These are phyloP conservation scores for Calyptomena viridis DNA, from an alignment of 2,113 vertebrate genomes.

Conservation along the genomic window DNA sequence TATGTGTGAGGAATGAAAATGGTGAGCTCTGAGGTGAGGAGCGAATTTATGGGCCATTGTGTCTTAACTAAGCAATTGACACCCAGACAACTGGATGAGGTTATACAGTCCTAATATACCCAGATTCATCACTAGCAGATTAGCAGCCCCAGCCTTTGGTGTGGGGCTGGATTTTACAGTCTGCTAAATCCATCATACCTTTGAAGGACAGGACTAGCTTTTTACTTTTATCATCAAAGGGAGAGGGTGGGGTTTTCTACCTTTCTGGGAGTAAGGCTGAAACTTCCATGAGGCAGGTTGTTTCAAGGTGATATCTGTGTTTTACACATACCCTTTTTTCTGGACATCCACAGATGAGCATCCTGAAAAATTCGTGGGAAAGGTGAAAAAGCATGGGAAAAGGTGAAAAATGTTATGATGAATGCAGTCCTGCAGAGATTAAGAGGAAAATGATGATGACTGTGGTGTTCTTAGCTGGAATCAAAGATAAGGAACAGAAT, in stretches of 20 bases:
- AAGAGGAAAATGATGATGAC: not conserved
- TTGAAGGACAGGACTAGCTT: not conserved
- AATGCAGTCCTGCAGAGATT: not conserved
- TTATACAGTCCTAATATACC: not conserved
- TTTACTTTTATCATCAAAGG: not conserved
- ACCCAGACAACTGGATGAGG: not conserved
- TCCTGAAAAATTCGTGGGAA: too few relatives aligned
- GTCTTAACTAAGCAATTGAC: not conserved
- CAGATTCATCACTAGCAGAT: not conserved
- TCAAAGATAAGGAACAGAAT: not conserved
- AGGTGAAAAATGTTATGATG: not conserved
- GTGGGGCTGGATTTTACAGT: not conserved
- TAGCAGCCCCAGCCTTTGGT: not conserved
- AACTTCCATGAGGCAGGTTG: not conserved
- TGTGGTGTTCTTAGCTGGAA: not conserved
- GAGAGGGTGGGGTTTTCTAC: not conserved
- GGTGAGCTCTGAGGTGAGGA: not conserved
- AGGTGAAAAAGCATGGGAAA: not conserved
- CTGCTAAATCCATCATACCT: not conserved
- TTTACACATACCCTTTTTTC: not conserved
- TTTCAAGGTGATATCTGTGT: not conserved
- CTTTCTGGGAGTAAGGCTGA: not conserved
- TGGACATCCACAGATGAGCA: not conserved
- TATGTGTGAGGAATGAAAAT: not conserved
- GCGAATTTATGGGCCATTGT: not conserved